Evolutionary conservation across 1,140 invertebrate species (phyloP), one percentile per base, ranked within the genome.

Genomic region (Tetragonula clypearis): DNA sequence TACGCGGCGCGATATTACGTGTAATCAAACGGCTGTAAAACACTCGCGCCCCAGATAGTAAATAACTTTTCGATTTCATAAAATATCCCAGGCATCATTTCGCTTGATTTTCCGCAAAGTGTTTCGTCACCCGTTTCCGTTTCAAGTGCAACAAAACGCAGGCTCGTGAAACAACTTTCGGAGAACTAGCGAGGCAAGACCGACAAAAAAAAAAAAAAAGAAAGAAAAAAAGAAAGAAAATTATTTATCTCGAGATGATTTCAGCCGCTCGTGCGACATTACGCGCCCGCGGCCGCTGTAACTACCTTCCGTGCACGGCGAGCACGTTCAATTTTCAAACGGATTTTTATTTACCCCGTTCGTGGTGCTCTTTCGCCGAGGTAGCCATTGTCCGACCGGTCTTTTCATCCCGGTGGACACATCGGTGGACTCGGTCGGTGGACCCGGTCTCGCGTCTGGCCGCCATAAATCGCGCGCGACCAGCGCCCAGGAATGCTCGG

Each of bases 391-490:
- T 89, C 77, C 87, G 30, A 49, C 35, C 66, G 76, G 62, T 87
- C 88, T 77, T 90, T 90, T 80, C 82, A 87, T 85, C 69, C 30
- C 62, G 69, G 35, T 66, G 85, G 81, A 79, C 66, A 79, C 66
- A 75, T 66, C 82, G 75, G 8, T 8, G 74, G 41, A 41, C 41
- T 19, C 55, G 17, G 76, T 58, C 60, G 80, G 55, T 35, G 58
- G 58, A 68, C 65, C 41, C 41, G 58, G 53, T 62, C 65, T 62
- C 78, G 71, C 74, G 89, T 90, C 88, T 90, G 83, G 86, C 62
- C 77, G 73, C 62, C 62, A 87, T 90, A 90, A 90, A 90, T 90
- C 88, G 88, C 85, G 35, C 66, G 65, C 77, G 80, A 88, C 73
- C 78, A 87, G 55, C 79, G 78, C 41, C 49, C 81, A 73, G 60